Evolutionary conservation across 2,113 vertebrate genomes (phyloP), one percentile per base, ranked within the genome.

Genomic region (Amblyornis subalaris): DNA sequence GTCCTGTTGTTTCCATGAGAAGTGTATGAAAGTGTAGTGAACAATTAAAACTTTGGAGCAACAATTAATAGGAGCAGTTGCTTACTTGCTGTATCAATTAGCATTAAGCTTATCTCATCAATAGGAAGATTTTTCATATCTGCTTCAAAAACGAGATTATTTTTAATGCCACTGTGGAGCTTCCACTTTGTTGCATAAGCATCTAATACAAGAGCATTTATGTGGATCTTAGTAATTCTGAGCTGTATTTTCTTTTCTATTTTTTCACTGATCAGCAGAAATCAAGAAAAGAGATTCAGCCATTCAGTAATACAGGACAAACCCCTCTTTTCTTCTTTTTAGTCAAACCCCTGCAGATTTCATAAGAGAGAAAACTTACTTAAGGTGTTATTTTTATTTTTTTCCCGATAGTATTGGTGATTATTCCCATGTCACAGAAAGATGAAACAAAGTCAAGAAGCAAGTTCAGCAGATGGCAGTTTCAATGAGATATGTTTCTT

Each of bases 381-480:
- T 58, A 75, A 81, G 62, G 61, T 69, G 57, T 45, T 89, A 65
- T 50, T 81, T 71, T 28, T 71, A 2, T 60, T 15, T 50, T 76
- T 94, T 81, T 25, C 58, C 66, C 35, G 2, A 1, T 84, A 50
- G 48, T 90, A n/a, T 85, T 85, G 66, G 60, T 80, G 76, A 48
- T 90, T 95, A 89, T 91, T 84, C 60, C 78, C 44, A 15, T 25
- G 44, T 79, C 54, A 36, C 54, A 65, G 45, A 82, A 89, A 91
- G 88, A 85, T 81, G 48, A 91, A 92, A 72, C 11, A n/a, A 89
- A 91, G 21, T 78, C 66, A 78, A 75, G 55, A 93, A 89, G 74
- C 47, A 58, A 71, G 53, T 90, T 82, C 82, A 88, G 85, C 70
- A 78, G 31, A 69, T 66, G 21, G n/a, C 53, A 73, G 3, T 76